phyloP scores from a whole-genome alignment of 2,797 vertebrate species.

The Luscinia megarhynchos region DNA sequence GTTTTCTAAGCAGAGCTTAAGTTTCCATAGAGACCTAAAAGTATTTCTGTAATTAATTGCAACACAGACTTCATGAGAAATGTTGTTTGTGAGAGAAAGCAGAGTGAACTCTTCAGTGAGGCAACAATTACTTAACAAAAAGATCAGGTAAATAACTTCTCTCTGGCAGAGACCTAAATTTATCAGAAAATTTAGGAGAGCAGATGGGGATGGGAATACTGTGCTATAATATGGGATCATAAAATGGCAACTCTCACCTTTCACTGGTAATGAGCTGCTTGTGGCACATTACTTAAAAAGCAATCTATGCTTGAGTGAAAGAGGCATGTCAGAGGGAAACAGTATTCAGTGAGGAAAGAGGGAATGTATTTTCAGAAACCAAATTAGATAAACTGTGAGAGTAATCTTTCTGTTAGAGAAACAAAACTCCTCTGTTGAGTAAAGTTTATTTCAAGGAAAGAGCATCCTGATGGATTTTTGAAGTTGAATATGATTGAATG shows the following conservation, averaged over 20 bases:
- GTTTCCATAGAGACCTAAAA: not conserved
- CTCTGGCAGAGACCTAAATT: not conserved
- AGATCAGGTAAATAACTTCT: conserved; percentile 26
- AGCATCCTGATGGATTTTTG: not conserved
- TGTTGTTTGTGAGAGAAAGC: not conserved
- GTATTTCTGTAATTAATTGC: not conserved
- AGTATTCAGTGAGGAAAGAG: not conserved
- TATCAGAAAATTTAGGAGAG: conserved; percentile 7
- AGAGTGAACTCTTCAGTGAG: not conserved
- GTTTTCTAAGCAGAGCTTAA: not conserved
- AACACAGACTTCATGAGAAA: not conserved
- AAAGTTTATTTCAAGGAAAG: not conserved
- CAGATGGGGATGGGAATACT: conserved; percentile 30
- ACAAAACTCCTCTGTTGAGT: not conserved
- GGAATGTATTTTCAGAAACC: not conserved
- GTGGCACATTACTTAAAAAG: conserved; percentile 28
- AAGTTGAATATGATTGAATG: not conserved
- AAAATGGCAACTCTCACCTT: conserved; percentile 40
- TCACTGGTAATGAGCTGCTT: conserved; percentile 46
- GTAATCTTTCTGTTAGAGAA: not conserved
- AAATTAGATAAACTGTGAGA: not conserved
- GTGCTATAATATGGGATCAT: not conserved
- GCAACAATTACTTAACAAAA: not conserved
- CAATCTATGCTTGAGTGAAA: conserved; percentile 6
- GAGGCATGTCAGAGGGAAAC: not conserved